These are phyloP conservation scores for Sipha maydis DNA, from an alignment of 2,888 invertebrate genomes.

Conservation along the genomic window DNA sequence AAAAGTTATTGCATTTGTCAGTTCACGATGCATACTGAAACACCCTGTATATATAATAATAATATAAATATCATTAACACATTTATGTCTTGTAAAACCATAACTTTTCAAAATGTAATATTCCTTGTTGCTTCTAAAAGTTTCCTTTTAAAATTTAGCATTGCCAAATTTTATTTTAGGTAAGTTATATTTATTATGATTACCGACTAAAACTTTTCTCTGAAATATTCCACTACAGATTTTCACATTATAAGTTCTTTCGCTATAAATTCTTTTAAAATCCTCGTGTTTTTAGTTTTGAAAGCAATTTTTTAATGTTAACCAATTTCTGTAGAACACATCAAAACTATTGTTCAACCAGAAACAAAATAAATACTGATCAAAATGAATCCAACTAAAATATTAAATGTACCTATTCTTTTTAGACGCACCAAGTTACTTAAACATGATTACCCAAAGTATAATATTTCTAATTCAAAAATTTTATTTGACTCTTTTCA, in stretches of 20 bases:
- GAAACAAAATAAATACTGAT: background rate
- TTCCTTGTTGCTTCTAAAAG: conserved; percentile 31
- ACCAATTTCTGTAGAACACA: background rate
- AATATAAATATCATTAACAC: conserved; percentile 34
- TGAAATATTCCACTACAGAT: conserved; percentile 39
- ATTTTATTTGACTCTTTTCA: too few relatives aligned
- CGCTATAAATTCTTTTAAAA: conserved; percentile 19
- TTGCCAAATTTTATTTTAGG: conserved; percentile 37
- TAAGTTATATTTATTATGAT: conserved; percentile 60
- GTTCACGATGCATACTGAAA: too few relatives aligned
- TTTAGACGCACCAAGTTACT: background rate
- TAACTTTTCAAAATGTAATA: conserved; percentile 50
- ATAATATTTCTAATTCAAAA: too few relatives aligned
- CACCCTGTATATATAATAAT: background rate
- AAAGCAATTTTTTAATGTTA: conserved; percentile 29
- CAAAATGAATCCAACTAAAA: background rate
- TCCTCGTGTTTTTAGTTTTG: background rate
- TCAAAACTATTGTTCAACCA: background rate
- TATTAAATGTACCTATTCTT: background rate
- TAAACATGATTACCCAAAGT: too few relatives aligned
- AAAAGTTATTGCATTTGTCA: too few relatives aligned
- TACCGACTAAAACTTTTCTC: conserved; percentile 49
- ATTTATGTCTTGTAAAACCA: background rate
- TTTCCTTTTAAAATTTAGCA: conserved; percentile 54
- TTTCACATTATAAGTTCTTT: conserved; percentile 27